A percentile compares a stretch with the other conserved stretches of the same genome.
Conservation (phyloP, 2,888 invertebrate genomes). For the Netelia fuscicornis region DNA sequence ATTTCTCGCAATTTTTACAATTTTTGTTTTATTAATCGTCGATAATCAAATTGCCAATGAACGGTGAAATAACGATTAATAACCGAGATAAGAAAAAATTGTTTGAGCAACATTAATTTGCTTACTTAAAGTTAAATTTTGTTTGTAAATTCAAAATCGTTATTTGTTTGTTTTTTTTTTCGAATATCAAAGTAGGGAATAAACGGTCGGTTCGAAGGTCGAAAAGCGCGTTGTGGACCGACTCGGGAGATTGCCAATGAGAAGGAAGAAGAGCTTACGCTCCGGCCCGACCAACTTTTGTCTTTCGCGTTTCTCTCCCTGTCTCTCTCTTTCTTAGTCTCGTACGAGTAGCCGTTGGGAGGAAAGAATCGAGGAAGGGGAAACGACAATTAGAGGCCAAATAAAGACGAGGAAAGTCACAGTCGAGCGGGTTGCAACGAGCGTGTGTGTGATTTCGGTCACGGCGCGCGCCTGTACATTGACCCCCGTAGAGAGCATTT, state of each 20-base stretch:
- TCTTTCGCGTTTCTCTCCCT: slow-evolving; percentile 52
- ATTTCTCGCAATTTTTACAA: not conserved
- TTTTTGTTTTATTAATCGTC: not conserved
- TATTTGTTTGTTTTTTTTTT: not conserved
- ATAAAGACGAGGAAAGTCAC: slow-evolving; percentile 79
- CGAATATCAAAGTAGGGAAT: slow-evolving; percentile 15
- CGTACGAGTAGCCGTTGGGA: slow-evolving; percentile 41
- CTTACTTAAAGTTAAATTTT: not conserved
- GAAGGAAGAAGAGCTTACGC: slow-evolving; percentile 16
- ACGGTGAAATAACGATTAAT: too few relatives aligned
- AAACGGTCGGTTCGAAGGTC: slow-evolving; percentile 9
- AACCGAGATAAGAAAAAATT: too few relatives aligned
- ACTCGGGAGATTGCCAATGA: slow-evolving; percentile 22
- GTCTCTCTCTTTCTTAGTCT: slow-evolving; percentile 62
- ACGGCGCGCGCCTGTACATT: slow-evolving; percentile 84
- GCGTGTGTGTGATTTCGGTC: slow-evolving; percentile 84
- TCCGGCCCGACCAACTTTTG: slow-evolving; percentile 36
- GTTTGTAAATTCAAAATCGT: not conserved
- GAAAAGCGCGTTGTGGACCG: slow-evolving; percentile 14
- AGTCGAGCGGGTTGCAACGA: slow-evolving; percentile 82
- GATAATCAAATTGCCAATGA: not conserved
- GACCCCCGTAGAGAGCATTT: slow-evolving; percentile 80
- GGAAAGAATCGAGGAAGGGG: slow-evolving; percentile 52
- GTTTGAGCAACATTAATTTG: too few relatives aligned
- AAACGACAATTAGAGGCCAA: slow-evolving; percentile 81